Percentiles rank a stretch among this genome's conserved stretches.
Evolutionary conservation across 1,140 invertebrate genomes (phyloP).

Genomic region (Drosophila tsacasi): DNA sequence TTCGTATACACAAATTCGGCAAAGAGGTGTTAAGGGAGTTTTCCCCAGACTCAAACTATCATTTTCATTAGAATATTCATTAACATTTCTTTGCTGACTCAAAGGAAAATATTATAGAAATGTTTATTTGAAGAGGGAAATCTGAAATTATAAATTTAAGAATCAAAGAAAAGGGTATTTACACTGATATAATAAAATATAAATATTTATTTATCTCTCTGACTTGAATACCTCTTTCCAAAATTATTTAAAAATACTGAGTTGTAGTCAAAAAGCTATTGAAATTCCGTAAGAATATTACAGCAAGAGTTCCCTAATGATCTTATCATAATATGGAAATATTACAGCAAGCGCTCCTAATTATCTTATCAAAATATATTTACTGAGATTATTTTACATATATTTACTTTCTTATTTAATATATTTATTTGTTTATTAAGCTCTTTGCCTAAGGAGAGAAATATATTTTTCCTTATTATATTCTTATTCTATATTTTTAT

Average conservation of each 20-base stretch:
- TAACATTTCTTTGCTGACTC: too few species aligned
- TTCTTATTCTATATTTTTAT: neutral
- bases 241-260: neutral
- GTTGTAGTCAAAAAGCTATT: neutral
- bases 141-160: too few species aligned
- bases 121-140: neutral
- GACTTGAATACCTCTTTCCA: too few species aligned
- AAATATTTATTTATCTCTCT: neutral
- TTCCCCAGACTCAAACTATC: conserved; percentile 8
- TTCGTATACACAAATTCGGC: conserved; percentile 73
- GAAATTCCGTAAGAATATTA: neutral
- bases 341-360: neutral
- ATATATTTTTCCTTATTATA: neutral
- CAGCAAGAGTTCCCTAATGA: neutral
- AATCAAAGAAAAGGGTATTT: neutral
- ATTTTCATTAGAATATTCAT: conserved; percentile 15
- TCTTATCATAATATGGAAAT: neutral
- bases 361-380: neutral
- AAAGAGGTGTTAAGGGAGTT: conserved; percentile 22
- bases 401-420: neutral
- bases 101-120: neutral
- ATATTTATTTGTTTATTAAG: neutral
- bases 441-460: neutral
- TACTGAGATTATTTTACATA: neutral
- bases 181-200: neutral